phyloP scores from a whole-genome alignment of 1,140 invertebrate species.

The Calliopsis andreniformis region DNA sequence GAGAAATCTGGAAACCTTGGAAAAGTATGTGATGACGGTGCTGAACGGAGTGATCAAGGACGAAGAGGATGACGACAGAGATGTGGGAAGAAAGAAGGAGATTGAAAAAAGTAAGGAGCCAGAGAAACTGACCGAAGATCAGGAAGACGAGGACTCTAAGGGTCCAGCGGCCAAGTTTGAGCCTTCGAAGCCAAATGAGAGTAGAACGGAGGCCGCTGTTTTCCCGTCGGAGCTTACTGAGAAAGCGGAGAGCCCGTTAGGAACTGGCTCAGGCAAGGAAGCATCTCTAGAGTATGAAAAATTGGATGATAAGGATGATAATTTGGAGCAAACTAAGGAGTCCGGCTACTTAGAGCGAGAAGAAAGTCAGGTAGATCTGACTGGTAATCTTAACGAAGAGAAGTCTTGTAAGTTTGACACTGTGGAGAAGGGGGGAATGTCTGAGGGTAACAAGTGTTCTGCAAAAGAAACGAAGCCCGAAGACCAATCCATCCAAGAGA shows the following conservation, averaged over 20 bases:
- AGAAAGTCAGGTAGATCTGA: neutral
- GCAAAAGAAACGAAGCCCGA: conserved; percentile 14
- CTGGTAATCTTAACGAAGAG: neutral
- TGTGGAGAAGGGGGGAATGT: neutral
- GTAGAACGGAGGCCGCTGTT: conserved; percentile 67
- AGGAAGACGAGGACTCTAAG: conserved; percentile 49
- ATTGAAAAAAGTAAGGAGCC: conserved; percentile 62
- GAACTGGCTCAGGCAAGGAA: neutral
- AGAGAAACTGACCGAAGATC: conserved; percentile 51
- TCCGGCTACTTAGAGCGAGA: neutral
- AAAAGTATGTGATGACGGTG: conserved; percentile 80
- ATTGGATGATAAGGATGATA: neutral
- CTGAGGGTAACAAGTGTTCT: neutral
- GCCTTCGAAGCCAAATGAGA: conserved; percentile 68
- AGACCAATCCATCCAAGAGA: neutral
- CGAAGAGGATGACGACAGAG: conserved; percentile 65
- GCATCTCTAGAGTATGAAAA: neutral
- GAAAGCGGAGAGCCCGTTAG: neutral
- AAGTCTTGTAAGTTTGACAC: neutral
- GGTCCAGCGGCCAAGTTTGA: conserved; percentile 50
- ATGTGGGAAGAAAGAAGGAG: conserved; percentile 23
- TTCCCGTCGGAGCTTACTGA: conserved; percentile 23
- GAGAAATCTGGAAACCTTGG: conserved; percentile 75
- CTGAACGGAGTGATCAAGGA: conserved; percentile 78
- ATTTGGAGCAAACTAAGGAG: conserved; percentile 5